Percentiles rank a stretch among this genome's conserved stretches.
Evolutionary conservation across 2,888 invertebrate species (phyloP).

Genomic region (Drosophila atroscutellata): DNA sequence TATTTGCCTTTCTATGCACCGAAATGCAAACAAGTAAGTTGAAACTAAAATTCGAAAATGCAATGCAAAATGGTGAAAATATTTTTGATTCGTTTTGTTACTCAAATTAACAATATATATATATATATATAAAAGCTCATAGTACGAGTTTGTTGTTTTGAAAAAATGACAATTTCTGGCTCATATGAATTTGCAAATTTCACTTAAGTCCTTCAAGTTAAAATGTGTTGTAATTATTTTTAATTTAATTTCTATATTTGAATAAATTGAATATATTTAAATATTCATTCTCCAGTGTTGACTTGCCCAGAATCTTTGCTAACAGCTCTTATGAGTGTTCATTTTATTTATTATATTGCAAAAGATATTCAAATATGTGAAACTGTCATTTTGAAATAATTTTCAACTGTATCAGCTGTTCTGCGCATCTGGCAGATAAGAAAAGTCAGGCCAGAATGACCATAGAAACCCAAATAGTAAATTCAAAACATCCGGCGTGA

Average conservation of each 20-base stretch:
- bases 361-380: background rate
- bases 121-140: background rate
- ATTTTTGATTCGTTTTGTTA: background rate
- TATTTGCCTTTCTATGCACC: slow-evolving; percentile 80
- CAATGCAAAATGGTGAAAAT: background rate
- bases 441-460: slow-evolving; percentile 34
- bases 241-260: background rate
- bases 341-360: background rate
- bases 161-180: background rate
- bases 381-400: background rate
- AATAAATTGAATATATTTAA: background rate
- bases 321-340: background rate
- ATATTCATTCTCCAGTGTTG: background rate
- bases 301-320: background rate
- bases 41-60: no score
- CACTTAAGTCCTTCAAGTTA: background rate
- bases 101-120: background rate
- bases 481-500: slow-evolving; percentile 11
- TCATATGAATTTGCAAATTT: background rate
- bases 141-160: background rate
- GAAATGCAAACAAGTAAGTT: slow-evolving; percentile 83
- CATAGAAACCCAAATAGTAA: slow-evolving; percentile 5
- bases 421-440: slow-evolving; percentile 15
- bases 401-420: slow-evolving; percentile 9
- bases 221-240: background rate